These are phyloP conservation scores for Mustela nigripes DNA, from an alignment of 2,113 vertebrate species.

Conservation along the genomic window DNA sequence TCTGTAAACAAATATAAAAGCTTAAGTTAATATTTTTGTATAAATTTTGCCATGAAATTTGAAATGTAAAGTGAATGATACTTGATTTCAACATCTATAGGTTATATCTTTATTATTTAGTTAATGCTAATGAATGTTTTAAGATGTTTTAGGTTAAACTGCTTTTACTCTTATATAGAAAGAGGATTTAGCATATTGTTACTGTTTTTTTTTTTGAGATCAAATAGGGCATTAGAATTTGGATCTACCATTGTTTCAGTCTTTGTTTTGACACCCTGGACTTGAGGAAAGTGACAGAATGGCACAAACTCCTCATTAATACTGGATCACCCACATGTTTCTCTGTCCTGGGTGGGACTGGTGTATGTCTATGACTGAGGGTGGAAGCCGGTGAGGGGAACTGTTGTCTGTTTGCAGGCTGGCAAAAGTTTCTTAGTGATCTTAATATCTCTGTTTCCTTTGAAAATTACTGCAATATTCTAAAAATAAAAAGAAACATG, in stretches of 20 bases:
- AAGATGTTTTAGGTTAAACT: conserved; percentile 48
- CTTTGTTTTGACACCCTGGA: neutral
- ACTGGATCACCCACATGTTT: neutral
- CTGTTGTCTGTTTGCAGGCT: neutral
- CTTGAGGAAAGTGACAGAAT: neutral
- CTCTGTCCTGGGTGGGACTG: neutral
- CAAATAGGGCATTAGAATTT: neutral
- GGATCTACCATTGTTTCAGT: neutral
- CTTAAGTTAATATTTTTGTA: conserved; percentile 63
- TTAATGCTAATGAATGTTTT: conserved; percentile 47
- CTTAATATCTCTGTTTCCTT: neutral
- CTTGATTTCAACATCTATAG: conserved; percentile 66
- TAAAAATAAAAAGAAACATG: neutral
- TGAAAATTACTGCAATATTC: conserved; percentile 40
- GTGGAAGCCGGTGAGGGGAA: neutral
- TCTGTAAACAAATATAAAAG: conserved; percentile 43
- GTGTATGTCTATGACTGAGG: neutral
- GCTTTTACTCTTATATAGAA: neutral
- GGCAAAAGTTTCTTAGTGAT: conserved; percentile 39
- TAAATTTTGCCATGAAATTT: conserved; percentile 66
- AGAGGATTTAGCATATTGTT: conserved; percentile 31
- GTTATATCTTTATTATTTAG: conserved; percentile 13
- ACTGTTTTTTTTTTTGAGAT: neutral
- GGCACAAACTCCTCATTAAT: neutral
- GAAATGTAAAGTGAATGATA: conserved; percentile 45